phyloP scores from a whole-genome alignment of 2,113 vertebrate species.

The Alethe diademata region DNA sequence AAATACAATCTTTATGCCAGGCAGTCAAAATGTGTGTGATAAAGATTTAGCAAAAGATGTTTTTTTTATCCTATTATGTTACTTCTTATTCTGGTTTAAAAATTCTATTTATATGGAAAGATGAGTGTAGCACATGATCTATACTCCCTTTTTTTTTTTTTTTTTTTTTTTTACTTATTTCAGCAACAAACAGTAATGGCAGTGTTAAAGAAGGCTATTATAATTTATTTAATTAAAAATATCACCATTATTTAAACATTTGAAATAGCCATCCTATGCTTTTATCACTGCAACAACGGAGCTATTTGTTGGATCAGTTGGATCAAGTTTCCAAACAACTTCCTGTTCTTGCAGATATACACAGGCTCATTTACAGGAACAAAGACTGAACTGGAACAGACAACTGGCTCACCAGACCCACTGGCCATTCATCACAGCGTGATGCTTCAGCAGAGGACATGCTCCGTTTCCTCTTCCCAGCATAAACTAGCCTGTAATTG shows the following conservation, averaged over 20 bases:
- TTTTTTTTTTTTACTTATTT: neutral
- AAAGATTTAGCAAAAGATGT: neutral
- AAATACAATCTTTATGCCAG: neutral
- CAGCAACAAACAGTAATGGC: neutral
- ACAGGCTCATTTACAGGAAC: conserved; percentile 36
- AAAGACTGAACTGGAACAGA: neutral
- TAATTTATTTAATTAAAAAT: neutral
- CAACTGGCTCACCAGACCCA: conserved; percentile 5
- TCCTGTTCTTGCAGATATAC: conserved; percentile 10
- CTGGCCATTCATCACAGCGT: neutral
- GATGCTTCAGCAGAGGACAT: conserved; percentile 15
- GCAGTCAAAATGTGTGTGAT: neutral
- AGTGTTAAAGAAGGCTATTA: neutral
- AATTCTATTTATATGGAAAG: neutral
- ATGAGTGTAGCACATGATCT: neutral
- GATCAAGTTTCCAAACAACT: conserved; percentile 18
- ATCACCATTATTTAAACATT: neutral
- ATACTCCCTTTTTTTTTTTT: neutral
- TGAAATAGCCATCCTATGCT: neutral
- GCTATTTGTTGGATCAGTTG: conserved; percentile 28
- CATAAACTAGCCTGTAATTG: neutral
- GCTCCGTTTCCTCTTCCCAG: neutral
- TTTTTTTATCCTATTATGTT: neutral
- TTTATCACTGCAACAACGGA: neutral
- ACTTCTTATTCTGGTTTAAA: neutral